Conservation (phyloP, 2,113 vertebrate species). For the Cryptotis parvus region DNA sequence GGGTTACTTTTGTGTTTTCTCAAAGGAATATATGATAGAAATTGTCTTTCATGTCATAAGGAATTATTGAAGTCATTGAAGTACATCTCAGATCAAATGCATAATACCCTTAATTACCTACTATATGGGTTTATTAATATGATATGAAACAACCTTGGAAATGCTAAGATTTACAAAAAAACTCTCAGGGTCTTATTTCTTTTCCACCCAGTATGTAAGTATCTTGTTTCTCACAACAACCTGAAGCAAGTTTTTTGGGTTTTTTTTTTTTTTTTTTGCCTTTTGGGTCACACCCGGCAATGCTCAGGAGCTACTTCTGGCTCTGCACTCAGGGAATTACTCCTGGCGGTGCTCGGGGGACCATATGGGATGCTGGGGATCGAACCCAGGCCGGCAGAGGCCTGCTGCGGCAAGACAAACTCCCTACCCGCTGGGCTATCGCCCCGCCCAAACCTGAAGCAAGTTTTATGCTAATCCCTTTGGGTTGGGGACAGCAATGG, state of each 20-base stretch:
- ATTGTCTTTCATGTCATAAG: neutral
- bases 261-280: too few relatives aligned
- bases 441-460: too few relatives aligned
- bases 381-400: too few relatives aligned
- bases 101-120: neutral
- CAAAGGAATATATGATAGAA: conserved; percentile 23
- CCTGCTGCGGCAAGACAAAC: too few relatives aligned
- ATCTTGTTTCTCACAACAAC: conserved; percentile 4
- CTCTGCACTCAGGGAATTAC: too few relatives aligned
- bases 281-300: too few relatives aligned
- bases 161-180: neutral
- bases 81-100: conserved; percentile 1
- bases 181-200: neutral
- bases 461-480: too few relatives aligned
- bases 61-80: conserved; percentile 21
- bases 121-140: neutral
- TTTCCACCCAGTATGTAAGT: neutral
- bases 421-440: too few relatives aligned
- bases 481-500: too few relatives aligned
- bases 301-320: too few relatives aligned
- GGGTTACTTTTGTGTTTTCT: conserved; percentile 16
- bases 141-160: conserved; percentile 13
- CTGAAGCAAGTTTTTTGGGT: neutral
- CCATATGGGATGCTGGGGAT: too few relatives aligned
- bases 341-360: too few relatives aligned